These are phyloP conservation scores for Tangara arthus DNA, from an alignment of 2,797 vertebrate species.

Conservation along the genomic window DNA sequence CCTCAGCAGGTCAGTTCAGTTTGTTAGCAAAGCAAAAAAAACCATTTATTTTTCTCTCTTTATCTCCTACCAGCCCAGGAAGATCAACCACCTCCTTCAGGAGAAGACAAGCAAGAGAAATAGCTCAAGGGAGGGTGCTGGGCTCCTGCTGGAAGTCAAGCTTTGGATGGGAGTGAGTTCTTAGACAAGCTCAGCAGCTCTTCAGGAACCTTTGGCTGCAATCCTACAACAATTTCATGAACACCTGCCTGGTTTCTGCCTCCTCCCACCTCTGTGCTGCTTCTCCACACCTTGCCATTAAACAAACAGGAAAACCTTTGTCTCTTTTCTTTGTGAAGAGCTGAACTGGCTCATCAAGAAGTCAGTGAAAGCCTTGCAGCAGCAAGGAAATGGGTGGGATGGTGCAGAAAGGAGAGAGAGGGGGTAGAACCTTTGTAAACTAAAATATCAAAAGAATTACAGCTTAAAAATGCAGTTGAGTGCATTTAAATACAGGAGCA, in stretches of 20 bases:
- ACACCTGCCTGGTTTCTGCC: neutral
- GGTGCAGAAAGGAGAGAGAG: neutral
- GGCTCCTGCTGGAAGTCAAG: neutral
- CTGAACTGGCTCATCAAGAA: neutral
- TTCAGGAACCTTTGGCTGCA: neutral
- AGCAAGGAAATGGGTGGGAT: constrained; percentile 17
- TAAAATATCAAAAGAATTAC: neutral
- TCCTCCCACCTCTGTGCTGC: neutral
- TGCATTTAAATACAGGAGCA: neutral
- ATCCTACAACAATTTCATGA: neutral
- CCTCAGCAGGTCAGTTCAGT: neutral
- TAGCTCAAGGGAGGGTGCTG: neutral
- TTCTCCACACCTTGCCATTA: neutral
- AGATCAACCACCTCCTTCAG: neutral
- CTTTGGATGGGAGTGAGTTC: neutral
- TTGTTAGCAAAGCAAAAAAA: neutral
- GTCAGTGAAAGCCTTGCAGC: neutral
- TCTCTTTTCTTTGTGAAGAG: neutral
- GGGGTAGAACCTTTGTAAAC: neutral
- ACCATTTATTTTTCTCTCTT: neutral
- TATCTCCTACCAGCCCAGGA: neutral
- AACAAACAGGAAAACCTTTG: neutral
- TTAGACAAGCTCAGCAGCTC: neutral
- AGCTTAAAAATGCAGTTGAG: neutral
- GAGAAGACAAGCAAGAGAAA: neutral